Evolutionary conservation across 2,888 invertebrate species (phyloP).

Genomic region (Amiota minor): DNA sequence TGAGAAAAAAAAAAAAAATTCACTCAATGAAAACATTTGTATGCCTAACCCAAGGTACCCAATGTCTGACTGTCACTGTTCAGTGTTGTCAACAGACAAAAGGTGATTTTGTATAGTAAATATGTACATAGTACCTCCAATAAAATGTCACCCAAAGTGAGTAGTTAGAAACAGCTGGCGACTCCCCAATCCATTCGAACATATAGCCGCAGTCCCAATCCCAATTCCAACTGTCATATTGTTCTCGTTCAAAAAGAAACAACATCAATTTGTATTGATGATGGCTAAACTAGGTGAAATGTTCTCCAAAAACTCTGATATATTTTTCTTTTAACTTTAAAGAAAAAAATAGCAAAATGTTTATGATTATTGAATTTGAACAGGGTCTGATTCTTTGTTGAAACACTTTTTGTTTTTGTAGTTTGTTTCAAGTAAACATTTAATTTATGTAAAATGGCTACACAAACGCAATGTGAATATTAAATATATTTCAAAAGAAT

Average conservation of each 20-base stretch:
- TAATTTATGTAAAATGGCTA: slow-evolving; percentile 55
- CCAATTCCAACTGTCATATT: background rate
- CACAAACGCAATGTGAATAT: slow-evolving; percentile 18
- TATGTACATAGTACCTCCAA: too few relatives aligned
- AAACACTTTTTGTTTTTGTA: slow-evolving; percentile 20
- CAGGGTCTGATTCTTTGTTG: too few relatives aligned
- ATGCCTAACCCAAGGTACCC: background rate
- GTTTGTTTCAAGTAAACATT: slow-evolving; percentile 37
- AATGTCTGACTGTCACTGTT: background rate
- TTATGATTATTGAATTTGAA: too few relatives aligned
- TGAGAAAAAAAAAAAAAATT: background rate
- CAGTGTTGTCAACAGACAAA: background rate
- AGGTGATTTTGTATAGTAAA: background rate
- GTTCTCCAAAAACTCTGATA: too few relatives aligned
- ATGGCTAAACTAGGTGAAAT: slow-evolving; percentile 21
- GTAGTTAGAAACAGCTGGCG: slow-evolving; percentile 20
- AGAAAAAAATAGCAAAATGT: too few relatives aligned
- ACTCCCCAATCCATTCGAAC: too few relatives aligned
- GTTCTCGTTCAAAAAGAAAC: background rate
- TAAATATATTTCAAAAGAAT: background rate
- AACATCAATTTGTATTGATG: slow-evolving; percentile 60
- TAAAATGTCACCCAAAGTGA: too few relatives aligned
- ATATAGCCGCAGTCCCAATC: too few relatives aligned
- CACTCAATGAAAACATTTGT: background rate
- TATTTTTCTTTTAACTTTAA: too few relatives aligned